These are phyloP conservation scores for Protodeltote pygarga DNA, from an alignment of 2,888 invertebrate genomes.

Conservation along the genomic window DNA sequence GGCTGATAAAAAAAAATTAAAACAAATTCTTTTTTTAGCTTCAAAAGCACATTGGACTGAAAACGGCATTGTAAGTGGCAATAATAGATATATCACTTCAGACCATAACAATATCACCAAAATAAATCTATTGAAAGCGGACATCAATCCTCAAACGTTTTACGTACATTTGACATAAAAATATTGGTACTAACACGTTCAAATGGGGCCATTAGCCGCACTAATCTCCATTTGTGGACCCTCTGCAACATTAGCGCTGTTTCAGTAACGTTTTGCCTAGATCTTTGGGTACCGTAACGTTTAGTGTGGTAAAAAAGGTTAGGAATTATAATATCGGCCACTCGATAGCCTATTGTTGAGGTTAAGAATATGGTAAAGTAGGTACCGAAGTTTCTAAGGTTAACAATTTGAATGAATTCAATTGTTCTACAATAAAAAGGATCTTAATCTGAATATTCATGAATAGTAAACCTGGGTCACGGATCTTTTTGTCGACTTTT, in stretches of 20 bases:
- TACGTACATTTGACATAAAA: constrained; percentile 42
- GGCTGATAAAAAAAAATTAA: too few species aligned
- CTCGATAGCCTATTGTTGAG: too few species aligned
- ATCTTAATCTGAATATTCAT: too few species aligned
- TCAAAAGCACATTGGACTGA: not conserved
- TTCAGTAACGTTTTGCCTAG: constrained; percentile 67
- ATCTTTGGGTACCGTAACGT: constrained; percentile 47
- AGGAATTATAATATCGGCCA: too few species aligned
- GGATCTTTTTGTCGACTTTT: not conserved
- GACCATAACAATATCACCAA: constrained; percentile 18
- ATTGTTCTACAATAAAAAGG: too few species aligned
- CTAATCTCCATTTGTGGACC: constrained; percentile 77
- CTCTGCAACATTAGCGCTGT: constrained; percentile 58
- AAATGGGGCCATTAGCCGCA: constrained; percentile 77
- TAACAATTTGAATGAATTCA: too few species aligned
- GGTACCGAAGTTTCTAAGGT: too few species aligned
- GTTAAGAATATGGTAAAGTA: too few species aligned
- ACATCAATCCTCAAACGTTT: constrained; percentile 41
- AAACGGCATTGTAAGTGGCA: constrained; percentile 3
- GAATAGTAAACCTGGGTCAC: too few species aligned
- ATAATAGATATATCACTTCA: constrained; percentile 23
- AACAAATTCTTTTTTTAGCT: too few species aligned
- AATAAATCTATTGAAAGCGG: constrained; percentile 39
- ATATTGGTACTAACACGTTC: constrained; percentile 55
- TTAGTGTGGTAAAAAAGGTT: too few species aligned